Evolutionary conservation across 1,140 invertebrate genomes (phyloP).

Genomic region (Thalassaphorura encarpata): DNA sequence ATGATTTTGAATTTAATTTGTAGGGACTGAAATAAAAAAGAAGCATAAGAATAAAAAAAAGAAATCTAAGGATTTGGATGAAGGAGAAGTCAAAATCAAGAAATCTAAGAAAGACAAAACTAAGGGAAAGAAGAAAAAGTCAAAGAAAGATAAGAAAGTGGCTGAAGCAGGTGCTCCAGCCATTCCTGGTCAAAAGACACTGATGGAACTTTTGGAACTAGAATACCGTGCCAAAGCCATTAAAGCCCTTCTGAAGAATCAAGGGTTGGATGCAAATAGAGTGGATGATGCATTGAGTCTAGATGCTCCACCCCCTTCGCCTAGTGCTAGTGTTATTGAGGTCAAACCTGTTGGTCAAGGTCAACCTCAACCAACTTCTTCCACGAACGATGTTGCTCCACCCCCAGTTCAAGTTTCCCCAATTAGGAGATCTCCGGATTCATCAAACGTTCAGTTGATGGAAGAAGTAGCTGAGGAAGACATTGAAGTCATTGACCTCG

Average conservation of each 20-base stretch:
- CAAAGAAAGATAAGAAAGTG: too few relatives aligned
- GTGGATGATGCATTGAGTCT: background rate
- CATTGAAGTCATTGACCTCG: too few relatives aligned
- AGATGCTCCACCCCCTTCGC: too few relatives aligned
- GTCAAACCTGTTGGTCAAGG: background rate
- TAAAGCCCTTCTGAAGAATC: constrained; percentile 20
- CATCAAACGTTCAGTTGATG: too few relatives aligned
- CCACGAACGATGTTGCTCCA: too few relatives aligned
- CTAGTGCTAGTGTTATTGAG: background rate
- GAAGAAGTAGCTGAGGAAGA: too few relatives aligned
- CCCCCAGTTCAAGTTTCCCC: too few relatives aligned
- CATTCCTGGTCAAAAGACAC: constrained; percentile 7
- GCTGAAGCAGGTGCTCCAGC: background rate
- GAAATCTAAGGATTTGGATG: background rate
- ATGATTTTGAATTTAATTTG: too few relatives aligned
- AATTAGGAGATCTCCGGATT: too few relatives aligned
- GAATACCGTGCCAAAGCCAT: constrained; percentile 24
- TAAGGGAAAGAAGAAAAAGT: too few relatives aligned
- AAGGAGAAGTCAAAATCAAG: background rate
- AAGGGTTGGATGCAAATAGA: constrained; percentile 4
- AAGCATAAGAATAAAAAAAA: too few relatives aligned
- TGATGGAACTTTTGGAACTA: constrained; percentile 24
- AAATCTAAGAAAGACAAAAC: background rate
- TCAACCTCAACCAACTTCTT: background rate
- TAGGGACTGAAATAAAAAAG: too few relatives aligned